Conservation (phyloP, 2,797 vertebrate genomes). For the Anomalospiza imberbis region DNA sequence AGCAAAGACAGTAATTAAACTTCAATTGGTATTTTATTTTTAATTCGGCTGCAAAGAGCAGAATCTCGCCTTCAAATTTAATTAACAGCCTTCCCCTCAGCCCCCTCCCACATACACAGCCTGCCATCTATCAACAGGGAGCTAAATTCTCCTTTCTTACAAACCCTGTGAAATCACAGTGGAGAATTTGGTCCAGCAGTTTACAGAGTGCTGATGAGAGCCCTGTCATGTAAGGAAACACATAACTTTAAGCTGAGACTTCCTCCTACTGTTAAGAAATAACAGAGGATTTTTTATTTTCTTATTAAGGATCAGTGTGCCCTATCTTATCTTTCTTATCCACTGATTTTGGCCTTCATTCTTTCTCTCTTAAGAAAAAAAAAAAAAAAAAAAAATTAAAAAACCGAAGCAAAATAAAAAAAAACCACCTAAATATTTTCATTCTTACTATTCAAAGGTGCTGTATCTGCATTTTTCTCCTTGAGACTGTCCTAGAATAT, state of each 20-base stretch:
- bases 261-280: background rate
- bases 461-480: background rate
- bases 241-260: background rate
- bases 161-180: background rate
- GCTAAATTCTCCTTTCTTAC: conserved; percentile 34
- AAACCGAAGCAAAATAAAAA: background rate
- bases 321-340: background rate
- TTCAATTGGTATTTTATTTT: conserved; percentile 78
- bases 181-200: conserved; percentile 3
- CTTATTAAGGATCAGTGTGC: background rate
- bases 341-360: background rate
- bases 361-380: background rate
- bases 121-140: conserved; percentile 62
- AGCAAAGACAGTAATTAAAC: conserved; percentile 79
- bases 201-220: conserved; percentile 21
- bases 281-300: background rate
- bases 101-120: conserved; percentile 47
- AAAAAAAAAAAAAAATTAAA: background rate
- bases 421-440: background rate
- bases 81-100: conserved; percentile 68
- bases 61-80: conserved; percentile 74
- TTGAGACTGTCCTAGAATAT: background rate
- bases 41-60: conserved; percentile 74
- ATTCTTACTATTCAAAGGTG: background rate
- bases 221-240: background rate